These are phyloP conservation scores for Rattus rattus DNA, from an alignment of 2,113 vertebrate species.

Conservation along the genomic window DNA sequence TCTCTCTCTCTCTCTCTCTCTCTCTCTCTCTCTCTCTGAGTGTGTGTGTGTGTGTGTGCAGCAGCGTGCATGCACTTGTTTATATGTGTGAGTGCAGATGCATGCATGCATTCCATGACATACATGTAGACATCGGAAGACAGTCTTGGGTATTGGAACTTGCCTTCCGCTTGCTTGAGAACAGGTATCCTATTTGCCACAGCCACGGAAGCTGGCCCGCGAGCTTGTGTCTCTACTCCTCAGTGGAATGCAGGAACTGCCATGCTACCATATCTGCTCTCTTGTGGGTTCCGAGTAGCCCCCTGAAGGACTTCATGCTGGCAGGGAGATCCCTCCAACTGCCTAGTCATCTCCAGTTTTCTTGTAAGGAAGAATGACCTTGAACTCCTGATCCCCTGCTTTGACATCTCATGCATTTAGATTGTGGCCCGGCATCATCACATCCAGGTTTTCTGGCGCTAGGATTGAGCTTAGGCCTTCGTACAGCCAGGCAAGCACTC, in stretches of 20 bases:
- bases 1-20: too few relatives aligned
- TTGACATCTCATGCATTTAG: background rate
- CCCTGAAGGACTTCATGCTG: background rate
- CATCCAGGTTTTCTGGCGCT: background rate
- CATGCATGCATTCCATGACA: too few relatives aligned
- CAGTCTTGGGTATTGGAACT: background rate
- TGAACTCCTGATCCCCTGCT: background rate
- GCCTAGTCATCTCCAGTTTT: background rate
- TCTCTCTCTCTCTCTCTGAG: too few relatives aligned
- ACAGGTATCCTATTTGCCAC: background rate
- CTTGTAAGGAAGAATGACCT: background rate
- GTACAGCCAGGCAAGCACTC: too few relatives aligned
- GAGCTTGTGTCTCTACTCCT: background rate
- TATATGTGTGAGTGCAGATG: background rate
- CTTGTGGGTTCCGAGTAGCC: background rate
- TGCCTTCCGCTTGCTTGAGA: background rate
- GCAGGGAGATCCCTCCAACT: background rate
- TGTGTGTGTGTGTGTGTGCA: background rate
- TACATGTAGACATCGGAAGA: background rate
- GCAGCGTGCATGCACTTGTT: background rate
- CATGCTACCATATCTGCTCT: background rate
- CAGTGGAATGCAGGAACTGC: background rate
- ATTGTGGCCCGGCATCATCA: background rate
- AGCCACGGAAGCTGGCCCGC: too few relatives aligned
- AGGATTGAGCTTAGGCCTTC: background rate